Base-by-base conservation (phyloP, 1,140 invertebrate species). In the Drosophila repletoides region DNA sequence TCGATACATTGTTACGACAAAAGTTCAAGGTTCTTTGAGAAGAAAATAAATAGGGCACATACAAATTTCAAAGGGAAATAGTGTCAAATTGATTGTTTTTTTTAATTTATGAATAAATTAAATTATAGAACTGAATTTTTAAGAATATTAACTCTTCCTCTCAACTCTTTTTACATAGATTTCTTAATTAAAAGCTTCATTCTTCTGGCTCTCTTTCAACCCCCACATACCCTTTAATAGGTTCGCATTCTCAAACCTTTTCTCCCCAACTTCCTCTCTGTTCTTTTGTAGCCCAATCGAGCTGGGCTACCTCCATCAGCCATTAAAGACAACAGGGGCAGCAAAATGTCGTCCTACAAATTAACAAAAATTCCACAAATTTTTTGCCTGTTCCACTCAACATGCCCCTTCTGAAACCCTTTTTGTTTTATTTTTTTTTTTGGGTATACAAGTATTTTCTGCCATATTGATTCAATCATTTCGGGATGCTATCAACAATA, bases 291-390 rank as follows among this genome's bases (percentile, higher is more conserved):
- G 5, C 21, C 21, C 36, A 69, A 73, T n/a, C 40, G 14, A 19
- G 31, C 33, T 34, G 56, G 19, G 40, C 55, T n/a, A 60, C 45
- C 63, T 60, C 51, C 22, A 46, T 53, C 49, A 49, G n/a, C 12
- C 59, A 69, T 52, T 51, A 38, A 69, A 29, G 45, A 52, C 67
- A 58, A 36, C 75, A 75, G 75, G 34, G 73, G 79, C 80, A 79
- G 24, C 79, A 58, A 84, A 72, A 86, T 86, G 66, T 84, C 75
- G 61, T 84, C 67, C 80, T 72, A 86, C 80, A 86, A 86, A 86
- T 86, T 86, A 73, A 80, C 80, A 86, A 86, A 86, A 86, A 86
- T 86, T 87, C 72, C 67, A 86, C 76, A 52, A 63, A 80, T 86
- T 77, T 60, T 80, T 36, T 36, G 28, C 49, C 43, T 76, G 66